Conservation (phyloP, 2,113 vertebrate species). For the Cololabis saira region DNA sequence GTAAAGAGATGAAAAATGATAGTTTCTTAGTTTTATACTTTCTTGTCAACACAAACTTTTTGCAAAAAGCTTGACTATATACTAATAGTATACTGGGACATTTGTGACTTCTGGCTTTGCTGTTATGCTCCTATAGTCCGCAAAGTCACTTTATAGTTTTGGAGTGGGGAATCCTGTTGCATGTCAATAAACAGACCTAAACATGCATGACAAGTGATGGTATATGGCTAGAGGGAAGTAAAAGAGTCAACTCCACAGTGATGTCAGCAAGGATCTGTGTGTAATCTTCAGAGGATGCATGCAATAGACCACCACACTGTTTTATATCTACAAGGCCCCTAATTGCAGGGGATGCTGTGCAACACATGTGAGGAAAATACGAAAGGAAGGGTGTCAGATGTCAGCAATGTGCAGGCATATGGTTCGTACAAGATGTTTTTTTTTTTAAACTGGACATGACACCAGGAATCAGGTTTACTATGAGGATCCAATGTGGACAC, state of each 20-base stretch:
- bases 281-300: conserved; percentile 52
- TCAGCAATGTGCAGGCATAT: conserved; percentile 61
- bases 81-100: no score
- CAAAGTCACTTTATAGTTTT: conserved; percentile 12
- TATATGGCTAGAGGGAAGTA: conserved; percentile 33
- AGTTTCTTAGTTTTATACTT: no score
- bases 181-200: conserved; percentile 68
- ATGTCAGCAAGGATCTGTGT: conserved; percentile 50
- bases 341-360: conserved; percentile 67
- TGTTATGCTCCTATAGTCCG: neutral
- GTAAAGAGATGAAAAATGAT: no score
- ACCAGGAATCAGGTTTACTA: conserved; percentile 33
- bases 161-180: conserved; percentile 55
- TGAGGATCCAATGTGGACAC: neutral
- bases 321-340: conserved; percentile 70
- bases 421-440: conserved; percentile 57
- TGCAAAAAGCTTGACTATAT: no score
- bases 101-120: neutral
- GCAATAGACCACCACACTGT: conserved; percentile 26
- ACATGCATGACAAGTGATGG: conserved; percentile 64
- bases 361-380: conserved; percentile 71
- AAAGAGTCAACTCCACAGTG: conserved; percentile 42
- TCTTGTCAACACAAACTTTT: no score
- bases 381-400: conserved; percentile 59
- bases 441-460: conserved; percentile 53